These are phyloP conservation scores for Thysanoteuthis rhombus DNA, from an alignment of 2,888 invertebrate species.

Conservation along the genomic window DNA sequence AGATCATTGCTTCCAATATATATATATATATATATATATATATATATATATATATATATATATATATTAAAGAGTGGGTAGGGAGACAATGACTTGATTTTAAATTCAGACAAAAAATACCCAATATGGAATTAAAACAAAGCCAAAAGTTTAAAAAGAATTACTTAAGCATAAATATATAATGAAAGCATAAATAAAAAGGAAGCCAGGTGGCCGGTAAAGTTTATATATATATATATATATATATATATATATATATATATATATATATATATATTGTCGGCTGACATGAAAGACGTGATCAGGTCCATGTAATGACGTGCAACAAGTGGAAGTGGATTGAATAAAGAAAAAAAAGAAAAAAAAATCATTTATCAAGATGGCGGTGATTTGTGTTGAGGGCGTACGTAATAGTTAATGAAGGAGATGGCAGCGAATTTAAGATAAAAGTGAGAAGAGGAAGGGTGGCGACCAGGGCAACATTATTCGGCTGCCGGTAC, in stretches of 20 bases:
- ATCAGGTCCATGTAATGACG: background rate
- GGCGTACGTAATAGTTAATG: background rate
- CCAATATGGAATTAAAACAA: background rate
- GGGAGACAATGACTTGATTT: background rate
- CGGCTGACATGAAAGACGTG: slow-evolving; percentile 12
- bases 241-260: slow-evolving; percentile 12
- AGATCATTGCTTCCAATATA: background rate
- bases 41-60: no score
- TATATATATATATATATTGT: no score
- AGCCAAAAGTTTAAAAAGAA: background rate
- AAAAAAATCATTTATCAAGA: background rate
- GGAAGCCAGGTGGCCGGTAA: background rate
- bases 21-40: no score
- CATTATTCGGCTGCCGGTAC: background rate
- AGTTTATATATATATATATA: background rate
- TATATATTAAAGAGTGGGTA: background rate
- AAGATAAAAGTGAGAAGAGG: background rate
- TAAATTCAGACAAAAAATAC: background rate
- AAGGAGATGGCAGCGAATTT: background rate
- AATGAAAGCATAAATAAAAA: background rate
- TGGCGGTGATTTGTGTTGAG: background rate
- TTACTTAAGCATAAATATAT: background rate
- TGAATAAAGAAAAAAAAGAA: background rate
- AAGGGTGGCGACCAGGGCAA: background rate
- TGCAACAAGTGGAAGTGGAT: background rate